Evolutionary conservation across 2,797 vertebrate species (phyloP), one percentile per base, ranked within the genome.

Genomic region (Eupleurogrammus muticus): DNA sequence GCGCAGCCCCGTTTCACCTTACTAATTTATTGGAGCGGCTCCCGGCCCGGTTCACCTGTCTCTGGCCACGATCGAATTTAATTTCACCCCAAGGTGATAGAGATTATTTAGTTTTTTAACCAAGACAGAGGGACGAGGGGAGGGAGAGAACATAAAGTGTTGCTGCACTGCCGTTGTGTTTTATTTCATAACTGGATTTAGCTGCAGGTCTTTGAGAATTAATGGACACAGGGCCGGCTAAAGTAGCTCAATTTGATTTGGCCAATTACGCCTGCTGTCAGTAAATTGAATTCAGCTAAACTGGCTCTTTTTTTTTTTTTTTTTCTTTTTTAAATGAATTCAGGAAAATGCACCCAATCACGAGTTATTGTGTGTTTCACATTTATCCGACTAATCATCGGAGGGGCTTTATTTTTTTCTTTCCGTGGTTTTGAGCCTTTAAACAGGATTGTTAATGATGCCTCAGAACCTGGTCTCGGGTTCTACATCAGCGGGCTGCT

Each of bases 151-250:
- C 5, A 50, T 17, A 12, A 66, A 66, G 60, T 35, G 21, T 35
- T 58, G 53, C 46, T 47, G 60, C 9, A 46, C 35, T 64, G 60
- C 76, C 80, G 78, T 60, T 68, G 35, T 36, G 35, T 36, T 75
- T 86, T 69, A 71, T 82, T 86, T 82, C 63, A 70, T 84, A 75
- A 75, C 73, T 57, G 75, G 68, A 82, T 88, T 88, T 73, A 81
- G 75, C 82, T 75, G 69, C 84, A 85, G 72, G 79, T 87, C 80
- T 79, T 83, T 63, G 75, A 81, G 79, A 72, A 78, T 77, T 64
- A 77, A 65, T 66, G 56, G 82, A 62, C 66, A 34, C 4, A 0
- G 28, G 36, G 70, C 53, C 57, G 58, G 40, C 54, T 70, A 50
- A 86, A 84, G 55, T 49, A 68, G 64, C 59, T 65, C 24, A 66